Evolutionary conservation across 2,113 vertebrate species (phyloP), one percentile per base, ranked within the genome.

Genomic region (Tringa solitaria): DNA sequence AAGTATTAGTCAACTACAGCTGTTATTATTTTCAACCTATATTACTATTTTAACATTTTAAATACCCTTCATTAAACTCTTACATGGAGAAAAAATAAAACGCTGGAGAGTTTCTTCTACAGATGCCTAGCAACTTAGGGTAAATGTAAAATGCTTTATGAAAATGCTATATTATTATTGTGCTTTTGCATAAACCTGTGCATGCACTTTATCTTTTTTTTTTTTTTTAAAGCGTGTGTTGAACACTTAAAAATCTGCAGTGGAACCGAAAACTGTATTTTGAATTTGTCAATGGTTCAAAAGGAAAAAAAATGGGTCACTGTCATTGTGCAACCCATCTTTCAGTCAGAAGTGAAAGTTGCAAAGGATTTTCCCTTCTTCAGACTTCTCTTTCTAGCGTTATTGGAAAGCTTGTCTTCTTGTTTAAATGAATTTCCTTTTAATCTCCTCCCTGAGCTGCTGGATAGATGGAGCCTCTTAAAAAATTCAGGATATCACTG

Each of bases 381-480:
- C 75, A 83, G 72, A 96, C 91, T 92, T 93, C 75, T 96, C 96
- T 97, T 93, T 95, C 82, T 87, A 96, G 95, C 76, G 77, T 74
- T 96, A 98, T 64, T 84, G 72, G 89, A 95, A 70, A 97, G 97
- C 96, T 91, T 95, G 95, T 96, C 96, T 94, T 97, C 85, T 97
- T 96, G 86, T 93, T 98, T 98, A 98, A 99, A 98, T 98, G 96
- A 97, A 97, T 96, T 98, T 97, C 96, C 95, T 97, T 98, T 98
- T 98, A 98, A 98, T 98, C 98, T 98, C 95, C 97, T 98, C 97
- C 97, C 95, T 97, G 97, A 97, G 95, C 98, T 98, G 96, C 97
- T 90, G 80, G 86, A 94, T 63, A 96, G 92, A 92, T 94, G 70
- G 46, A 98, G 98, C 96, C 97, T 98, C 97, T 98, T 99, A 98